Evolutionary conservation across 2,797 vertebrate species (phyloP), one percentile per base, ranked within the genome.

Genomic region (Eospalax fontanierii): DNA sequence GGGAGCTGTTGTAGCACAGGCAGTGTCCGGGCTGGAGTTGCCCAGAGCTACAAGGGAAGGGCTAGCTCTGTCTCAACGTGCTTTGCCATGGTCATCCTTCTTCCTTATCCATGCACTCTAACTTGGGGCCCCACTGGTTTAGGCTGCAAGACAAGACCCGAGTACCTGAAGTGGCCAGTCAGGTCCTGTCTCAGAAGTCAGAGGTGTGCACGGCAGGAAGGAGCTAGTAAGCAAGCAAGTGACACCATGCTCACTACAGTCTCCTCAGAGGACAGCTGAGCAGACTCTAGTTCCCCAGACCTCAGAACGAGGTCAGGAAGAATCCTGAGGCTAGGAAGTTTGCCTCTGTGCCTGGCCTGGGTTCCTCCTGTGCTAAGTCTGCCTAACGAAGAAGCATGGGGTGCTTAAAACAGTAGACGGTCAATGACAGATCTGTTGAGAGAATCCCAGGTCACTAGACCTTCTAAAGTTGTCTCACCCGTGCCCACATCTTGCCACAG

Each of bases 391-490:
- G 6, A 11, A 50, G 43, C 57, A 85, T 86, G 19, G 10, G 33
- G 8, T 11, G 1, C 57, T n/a, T 75, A n/a, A 50, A 68, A 50
- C 40, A 35, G 8, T 12, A 33, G n/a, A 2, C 24, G 0, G n/a
- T n/a, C 57, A n/a, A 9, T 78, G 83, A 79, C n/a, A 1, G 4
- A 50, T 12, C 4, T n/a, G 38, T 35, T 14, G 24, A 59, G 50
- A 94, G 66, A 30, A n/a, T 38, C 15, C 57, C 14, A 22, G 3
- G 40, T 86, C 83, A 43, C 14, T 2, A 68, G 71, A 7, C 38
- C 91, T 84, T 43, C 80, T 76, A 66, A 59, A 59, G 11, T 18
- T 63, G 61, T 38, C 65, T 90, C 78, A 46, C 35, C 57, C 59
- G 35, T 35, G 35, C 30, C 82, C 57, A 0, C 24, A 24, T 46